phyloP scores from a whole-genome alignment of 2,113 vertebrate genomes.

The Cryptotis parvus region DNA sequence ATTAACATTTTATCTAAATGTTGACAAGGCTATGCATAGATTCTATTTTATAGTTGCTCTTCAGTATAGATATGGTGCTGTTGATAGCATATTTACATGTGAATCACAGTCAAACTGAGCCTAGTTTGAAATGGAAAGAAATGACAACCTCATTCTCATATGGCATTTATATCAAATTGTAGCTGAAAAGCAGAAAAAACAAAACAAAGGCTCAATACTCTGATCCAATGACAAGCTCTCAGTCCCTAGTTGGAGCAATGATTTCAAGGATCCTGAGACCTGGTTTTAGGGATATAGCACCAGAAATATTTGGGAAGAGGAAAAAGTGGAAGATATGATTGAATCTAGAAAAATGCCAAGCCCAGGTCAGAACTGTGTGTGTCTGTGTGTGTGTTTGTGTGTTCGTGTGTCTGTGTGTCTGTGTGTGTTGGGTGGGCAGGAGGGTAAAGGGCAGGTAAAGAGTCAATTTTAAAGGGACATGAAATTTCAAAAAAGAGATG shows the following conservation, averaged over 20 bases:
- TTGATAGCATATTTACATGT: conserved; percentile 25
- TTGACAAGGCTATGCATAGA: not conserved
- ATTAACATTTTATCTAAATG: not conserved
- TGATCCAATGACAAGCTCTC: not conserved
- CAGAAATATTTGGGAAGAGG: not conserved
- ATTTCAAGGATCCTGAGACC: not conserved
- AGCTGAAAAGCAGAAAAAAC: not conserved
- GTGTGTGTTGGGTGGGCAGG: too few relatives aligned
- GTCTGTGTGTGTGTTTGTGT: too few relatives aligned
- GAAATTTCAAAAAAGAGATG: not conserved
- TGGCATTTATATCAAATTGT: not conserved
- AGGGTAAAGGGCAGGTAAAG: too few relatives aligned
- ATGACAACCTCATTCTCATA: not conserved
- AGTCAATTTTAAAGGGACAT: not conserved
- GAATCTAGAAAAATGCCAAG: not conserved
- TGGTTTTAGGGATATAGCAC: not conserved
- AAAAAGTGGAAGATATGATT: not conserved
- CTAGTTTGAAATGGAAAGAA: conserved; percentile 48
- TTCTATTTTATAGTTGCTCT: not conserved
- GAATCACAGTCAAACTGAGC: conserved; percentile 54
- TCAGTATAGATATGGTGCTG: not conserved
- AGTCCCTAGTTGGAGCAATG: not conserved
- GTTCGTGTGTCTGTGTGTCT: too few relatives aligned
- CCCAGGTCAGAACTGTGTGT: not conserved
- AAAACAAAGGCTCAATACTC: not conserved